Evolutionary conservation across 1,140 invertebrate species (phyloP), one percentile per base, ranked within the genome.

Genomic region (Calliphora vicina): DNA sequence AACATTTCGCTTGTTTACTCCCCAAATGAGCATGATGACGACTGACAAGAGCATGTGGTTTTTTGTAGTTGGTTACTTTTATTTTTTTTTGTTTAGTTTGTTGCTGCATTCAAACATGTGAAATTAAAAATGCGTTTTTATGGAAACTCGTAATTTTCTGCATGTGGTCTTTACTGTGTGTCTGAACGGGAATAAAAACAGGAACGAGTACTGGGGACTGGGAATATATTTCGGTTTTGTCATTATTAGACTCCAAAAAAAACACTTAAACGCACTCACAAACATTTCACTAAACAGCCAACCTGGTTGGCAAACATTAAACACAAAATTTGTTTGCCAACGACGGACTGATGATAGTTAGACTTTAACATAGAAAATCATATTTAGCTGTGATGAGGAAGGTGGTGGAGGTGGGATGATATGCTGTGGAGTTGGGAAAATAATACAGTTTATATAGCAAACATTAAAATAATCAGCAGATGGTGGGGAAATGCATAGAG

Each of bases 91-190:
- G 27, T 42, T n/a, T n/a, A n/a, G n/a, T n/a, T n/a, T 20, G 26
- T 42, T 27, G 35, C 6, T 35, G 35, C 6, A 35, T 20, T 76
- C 73, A 67, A 50, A 43, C 29, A 42, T 35, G 73, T 35, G 25
- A 78, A 78, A 78, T 78, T 78, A 78, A 76, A 76, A 78, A 78
- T 78, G 74, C 74, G 74, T 78, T 78, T 78, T 78, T 78, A 78
- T 78, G 74, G 74, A 35, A 78, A 78, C 35, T 78, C 74, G 74
- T 78, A 78, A 78, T 78, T 35, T 78, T 78, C n/a, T 78, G 74
- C 74, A 78, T 78, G 74, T 43, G 74, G 74, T 78, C 74, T 76
- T 76, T 29, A 27, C 73, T 42, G 50, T 57, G n/a, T n/a, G 50
- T 13, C 15, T 57, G 50, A 10, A 50, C 45, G 17, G 35, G 35